Conservation (phyloP, 2,888 invertebrate species). For the Tridacna crocea region DNA sequence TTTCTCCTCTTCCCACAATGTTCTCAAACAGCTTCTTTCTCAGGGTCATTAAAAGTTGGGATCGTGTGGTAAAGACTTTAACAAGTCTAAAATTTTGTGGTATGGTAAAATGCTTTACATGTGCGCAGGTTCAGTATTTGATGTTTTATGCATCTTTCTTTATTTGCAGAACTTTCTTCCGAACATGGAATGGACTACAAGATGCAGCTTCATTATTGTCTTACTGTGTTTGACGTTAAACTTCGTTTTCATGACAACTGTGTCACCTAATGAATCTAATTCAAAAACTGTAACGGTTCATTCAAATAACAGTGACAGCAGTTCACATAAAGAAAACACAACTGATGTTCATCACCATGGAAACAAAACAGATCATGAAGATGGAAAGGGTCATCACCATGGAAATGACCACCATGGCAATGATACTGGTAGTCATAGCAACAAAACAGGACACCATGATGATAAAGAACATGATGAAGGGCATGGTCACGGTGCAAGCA, state of each 20-base stretch:
- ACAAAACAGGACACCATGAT: conserved; percentile 15
- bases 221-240: conserved; percentile 2
- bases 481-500: conserved; percentile 51
- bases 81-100: too few relatives aligned
- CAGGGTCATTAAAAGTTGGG: too few relatives aligned
- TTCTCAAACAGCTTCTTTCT: too few relatives aligned
- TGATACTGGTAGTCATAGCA: neutral
- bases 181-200: neutral
- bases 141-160: neutral
- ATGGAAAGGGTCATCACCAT: conserved; percentile 4
- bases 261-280: neutral
- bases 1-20: too few relatives aligned
- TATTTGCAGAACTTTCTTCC: neutral
- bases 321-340: neutral
- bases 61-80: too few relatives aligned
- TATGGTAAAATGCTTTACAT: too few relatives aligned
- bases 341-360: neutral
- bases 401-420: conserved; percentile 16
- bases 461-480: conserved; percentile 28
- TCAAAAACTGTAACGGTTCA: neutral
- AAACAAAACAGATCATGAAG: neutral
- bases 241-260: neutral
- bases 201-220: neutral
- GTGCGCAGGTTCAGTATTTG: too few relatives aligned
- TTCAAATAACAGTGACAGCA: neutral